phyloP scores from a whole-genome alignment of 1,140 invertebrate genomes.

The Globodera rostochiensis region DNA sequence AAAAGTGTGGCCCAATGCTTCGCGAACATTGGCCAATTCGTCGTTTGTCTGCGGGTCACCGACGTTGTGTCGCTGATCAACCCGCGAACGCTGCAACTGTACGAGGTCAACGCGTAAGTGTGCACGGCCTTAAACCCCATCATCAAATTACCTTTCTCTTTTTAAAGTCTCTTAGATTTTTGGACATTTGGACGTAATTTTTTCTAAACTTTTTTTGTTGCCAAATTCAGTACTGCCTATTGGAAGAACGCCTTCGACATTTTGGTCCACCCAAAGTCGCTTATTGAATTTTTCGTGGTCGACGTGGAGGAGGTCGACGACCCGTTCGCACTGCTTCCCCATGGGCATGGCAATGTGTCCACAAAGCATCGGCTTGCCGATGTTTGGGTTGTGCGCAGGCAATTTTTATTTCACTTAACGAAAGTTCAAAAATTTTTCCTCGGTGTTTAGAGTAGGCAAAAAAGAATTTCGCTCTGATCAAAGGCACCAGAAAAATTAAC shows the following conservation, averaged over 20 bases:
- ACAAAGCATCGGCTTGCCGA: constrained; percentile 86
- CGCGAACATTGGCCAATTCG: constrained; percentile 88
- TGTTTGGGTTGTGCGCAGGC: constrained; percentile 81
- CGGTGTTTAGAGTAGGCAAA: no score
- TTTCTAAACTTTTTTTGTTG: constrained; percentile 73
- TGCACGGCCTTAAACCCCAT: neutral
- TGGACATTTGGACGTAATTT: no score
- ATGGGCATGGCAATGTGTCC: constrained; percentile 81
- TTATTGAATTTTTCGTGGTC: constrained; percentile 91
- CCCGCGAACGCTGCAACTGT: constrained; percentile 84
- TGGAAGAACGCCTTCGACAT: constrained; percentile 84
- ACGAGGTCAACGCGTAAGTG: constrained; percentile 61
- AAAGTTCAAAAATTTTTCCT: neutral
- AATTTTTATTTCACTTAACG: neutral
- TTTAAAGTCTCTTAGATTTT: no score
- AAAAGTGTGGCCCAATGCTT: constrained; percentile 82
- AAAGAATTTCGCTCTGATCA: no score
- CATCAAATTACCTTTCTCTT: no score
- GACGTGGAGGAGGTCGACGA: constrained; percentile 83
- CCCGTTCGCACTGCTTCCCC: constrained; percentile 70
- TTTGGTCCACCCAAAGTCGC: constrained; percentile 85
- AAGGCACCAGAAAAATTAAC: no score
- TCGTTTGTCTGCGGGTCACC: constrained; percentile 84
- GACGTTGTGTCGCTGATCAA: constrained; percentile 90
- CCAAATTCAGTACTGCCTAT: constrained; percentile 78